phyloP scores from a whole-genome alignment of 2,888 invertebrate species.

The Byasa hedistus region DNA sequence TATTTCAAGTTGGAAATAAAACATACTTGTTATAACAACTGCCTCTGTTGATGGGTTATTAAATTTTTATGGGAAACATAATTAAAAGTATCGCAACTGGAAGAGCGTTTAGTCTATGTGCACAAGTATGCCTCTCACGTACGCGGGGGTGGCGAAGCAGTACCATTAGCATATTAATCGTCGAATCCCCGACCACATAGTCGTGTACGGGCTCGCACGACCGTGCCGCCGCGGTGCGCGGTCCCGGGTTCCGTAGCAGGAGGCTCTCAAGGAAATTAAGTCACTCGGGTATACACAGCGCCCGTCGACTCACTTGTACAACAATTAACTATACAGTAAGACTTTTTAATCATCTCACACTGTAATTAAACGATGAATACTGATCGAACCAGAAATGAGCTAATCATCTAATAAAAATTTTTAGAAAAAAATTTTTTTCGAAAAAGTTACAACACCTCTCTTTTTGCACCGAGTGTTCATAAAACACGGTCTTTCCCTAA shows the following conservation, averaged over 20 bases:
- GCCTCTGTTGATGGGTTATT: neutral
- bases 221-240: conserved; percentile 34
- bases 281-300: conserved; percentile 29
- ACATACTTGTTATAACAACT: no score
- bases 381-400: no score
- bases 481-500: no score
- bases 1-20: no score
- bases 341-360: no score
- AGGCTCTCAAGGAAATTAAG: conserved; percentile 24
- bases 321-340: no score
- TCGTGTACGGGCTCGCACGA: conserved; percentile 53
- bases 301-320: no score
- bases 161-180: conserved; percentile 74
- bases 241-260: conserved; percentile 23
- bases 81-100: conserved; percentile 6
- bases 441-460: no score
- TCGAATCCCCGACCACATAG: conserved; percentile 57
- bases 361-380: no score
- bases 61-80: neutral
- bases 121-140: conserved; percentile 53
- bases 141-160: conserved; percentile 59
- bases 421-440: no score
- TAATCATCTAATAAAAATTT: no score
- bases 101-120: conserved; percentile 38
- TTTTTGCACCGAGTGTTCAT: no score